A percentile compares a stretch with the other conserved stretches of the same genome.
phyloP scores from a whole-genome alignment of 2,113 vertebrate genomes.

The Sturnus vulgaris region DNA sequence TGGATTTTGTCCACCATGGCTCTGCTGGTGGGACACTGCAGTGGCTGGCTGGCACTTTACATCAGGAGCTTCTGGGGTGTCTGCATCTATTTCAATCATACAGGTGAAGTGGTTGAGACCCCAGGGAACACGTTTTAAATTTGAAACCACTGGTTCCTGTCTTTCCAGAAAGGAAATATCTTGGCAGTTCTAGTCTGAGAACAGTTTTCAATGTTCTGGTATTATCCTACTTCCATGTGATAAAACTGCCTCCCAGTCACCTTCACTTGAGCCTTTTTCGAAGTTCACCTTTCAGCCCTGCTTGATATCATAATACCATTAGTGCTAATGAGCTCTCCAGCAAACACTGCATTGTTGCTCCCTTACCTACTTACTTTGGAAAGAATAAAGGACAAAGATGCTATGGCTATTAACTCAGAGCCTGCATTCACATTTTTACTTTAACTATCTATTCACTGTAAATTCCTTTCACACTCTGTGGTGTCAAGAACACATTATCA shows the following conservation, averaged over 20 bases:
- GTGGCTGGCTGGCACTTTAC: no score
- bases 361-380: not conserved
- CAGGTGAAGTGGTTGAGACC: not conserved
- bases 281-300: slow-evolving; percentile 18
- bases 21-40: not conserved
- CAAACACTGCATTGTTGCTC: not conserved
- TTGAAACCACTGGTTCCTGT: not conserved
- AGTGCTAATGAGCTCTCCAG: slow-evolving; percentile 42
- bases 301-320: not conserved
- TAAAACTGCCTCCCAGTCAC: not conserved
- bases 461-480: not conserved
- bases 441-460: not conserved
- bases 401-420: not conserved
- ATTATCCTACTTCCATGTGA: not conserved
- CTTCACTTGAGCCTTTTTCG: not conserved
- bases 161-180: not conserved
- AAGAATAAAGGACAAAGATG: not conserved
- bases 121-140: fast-evolving
- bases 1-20: fast-evolving
- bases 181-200: not conserved
- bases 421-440: not conserved
- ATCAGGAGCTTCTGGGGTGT: not conserved
- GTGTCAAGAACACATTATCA: slow-evolving; percentile 33
- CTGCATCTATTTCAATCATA: not conserved
- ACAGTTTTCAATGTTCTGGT: not conserved